Base-by-base conservation (phyloP, 2,888 invertebrate genomes). In the Drosophila demipolita region DNA sequence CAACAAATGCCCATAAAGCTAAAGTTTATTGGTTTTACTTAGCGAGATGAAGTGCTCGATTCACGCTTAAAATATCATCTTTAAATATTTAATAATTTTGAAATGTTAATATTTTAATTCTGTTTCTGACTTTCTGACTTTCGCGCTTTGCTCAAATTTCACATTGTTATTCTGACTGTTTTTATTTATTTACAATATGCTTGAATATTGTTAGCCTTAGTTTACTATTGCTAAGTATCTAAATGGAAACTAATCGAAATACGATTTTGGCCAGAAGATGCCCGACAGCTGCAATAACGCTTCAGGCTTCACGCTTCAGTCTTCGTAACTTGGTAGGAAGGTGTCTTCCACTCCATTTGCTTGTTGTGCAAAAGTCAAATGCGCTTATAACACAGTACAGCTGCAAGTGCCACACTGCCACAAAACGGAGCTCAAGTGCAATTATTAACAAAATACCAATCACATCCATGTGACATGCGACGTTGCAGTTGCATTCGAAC, bases 361-460 rank as follows among this genome's bases (percentile, higher is more conserved):
- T 11, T 11, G 29, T 50, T 42, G 66, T 66, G 70, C 66, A 71
- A 76, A 66, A 77, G 83, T 83, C 81, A 83, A 81, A 80, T 83
- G 84, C 77, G 83, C 83, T 81, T 81, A 83, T 83, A 80, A 80
- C 80, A 81, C 84, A 54, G 49, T 50, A 59, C 62, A 60, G 35
- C 68, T 48, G 54, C 65, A 17, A 38, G 7, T n/a, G 54, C 26
- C 54, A 54, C 36, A 63, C 62, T n/a, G 59, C 55, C 38, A 36
- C 49, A 42, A 36, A 20, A 48, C 32, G 42, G n/a, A 36, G 36
- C 36, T 38, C 40, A 40, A 20, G 55, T 29, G n/a, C 29, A 29
- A 57, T 40, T 40, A 9, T 26, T 42, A 36, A 33, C 42, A 64
- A 66, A 53, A 66, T 45, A 38, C 32, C 57, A n/a, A 50, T 65